Evolutionary conservation across 2,888 invertebrate genomes (phyloP), one percentile per base, ranked within the genome.

Genomic region (Trissolcus japonicus): DNA sequence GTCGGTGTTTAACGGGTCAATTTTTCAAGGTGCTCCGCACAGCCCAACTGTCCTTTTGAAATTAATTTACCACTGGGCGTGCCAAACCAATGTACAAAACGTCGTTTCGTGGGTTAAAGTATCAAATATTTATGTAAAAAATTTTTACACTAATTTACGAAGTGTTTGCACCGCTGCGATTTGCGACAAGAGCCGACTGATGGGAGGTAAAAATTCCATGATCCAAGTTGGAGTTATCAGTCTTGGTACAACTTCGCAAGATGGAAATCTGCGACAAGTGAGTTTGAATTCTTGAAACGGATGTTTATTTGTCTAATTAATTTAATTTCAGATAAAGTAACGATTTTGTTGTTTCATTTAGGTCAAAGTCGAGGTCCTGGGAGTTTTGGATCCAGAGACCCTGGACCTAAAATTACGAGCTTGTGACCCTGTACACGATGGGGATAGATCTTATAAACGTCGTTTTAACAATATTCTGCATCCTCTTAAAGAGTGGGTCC

Each of bases 81-180:
- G 96, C 81, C 96, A 97, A 87, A 96, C 97, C 0, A 95, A 95
- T 80, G 95, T 96, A 0, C 94, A 95, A 81, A 97, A 96, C 84
- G 95, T 96, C 0, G 93, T 95, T 0, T 95, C 95, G 78, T 97
- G 96, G 97, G 96, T 96, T 0, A 93, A 93, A 88, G 95, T 94
- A 0, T 93, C 94, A 66, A 94, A 93, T 83, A 89, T 93, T 2
- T 94, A 93, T 80, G 91, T 93, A 0, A 93, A 93, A 85, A 92
- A 91, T 41, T 91, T 91, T 82, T 96, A 94, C 83, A 93, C 94
- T 0, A 92, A 93, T 91, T 86, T 95, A 56, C 91, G 96, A 46
- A 94, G 95, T 0, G 90, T 95, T 13, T 96, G 96, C 83, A 94
- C 95, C 0, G 92, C 95, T 0, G 95, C 95, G 0, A 91, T 96